A percentile compares a stretch with the other conserved stretches of the same genome.
These are phyloP conservation scores for Odontomyia ornata DNA, from an alignment of 2,888 invertebrate species.

Conservation along the genomic window DNA sequence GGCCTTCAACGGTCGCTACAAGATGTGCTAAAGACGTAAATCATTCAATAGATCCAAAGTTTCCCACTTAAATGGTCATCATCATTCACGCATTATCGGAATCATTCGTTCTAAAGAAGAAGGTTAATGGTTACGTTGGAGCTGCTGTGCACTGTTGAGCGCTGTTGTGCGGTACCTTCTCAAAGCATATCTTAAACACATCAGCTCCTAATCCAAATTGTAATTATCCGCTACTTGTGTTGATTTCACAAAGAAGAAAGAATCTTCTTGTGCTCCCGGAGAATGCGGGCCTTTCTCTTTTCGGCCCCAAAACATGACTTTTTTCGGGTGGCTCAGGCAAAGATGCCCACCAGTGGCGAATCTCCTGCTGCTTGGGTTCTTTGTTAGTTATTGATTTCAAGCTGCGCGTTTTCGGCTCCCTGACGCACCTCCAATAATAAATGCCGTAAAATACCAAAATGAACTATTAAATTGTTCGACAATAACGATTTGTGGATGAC, in stretches of 20 bases:
- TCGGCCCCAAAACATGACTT: conserved; percentile 48
- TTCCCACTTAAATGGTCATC: conserved; percentile 47
- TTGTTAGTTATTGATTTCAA: conserved; percentile 49
- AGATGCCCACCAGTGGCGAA: conserved; percentile 37
- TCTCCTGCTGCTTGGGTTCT: conserved; percentile 44
- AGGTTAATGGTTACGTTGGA: conserved; percentile 38
- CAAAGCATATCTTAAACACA: conserved; percentile 42
- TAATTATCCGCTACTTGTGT: conserved; percentile 55
- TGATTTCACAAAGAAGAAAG: conserved; percentile 50
- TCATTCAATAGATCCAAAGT: not conserved
- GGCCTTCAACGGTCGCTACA: not conserved
- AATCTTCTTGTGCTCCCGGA: conserved; percentile 26
- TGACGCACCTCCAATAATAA: conserved; percentile 41
- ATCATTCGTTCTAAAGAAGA: conserved; percentile 40
- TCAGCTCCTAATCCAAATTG: conserved; percentile 49
- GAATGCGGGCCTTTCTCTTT: conserved; percentile 43
- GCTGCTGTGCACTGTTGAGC: conserved; percentile 33
- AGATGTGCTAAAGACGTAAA: not conserved
- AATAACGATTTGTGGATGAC: conserved; percentile 54
- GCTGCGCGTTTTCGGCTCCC: conserved; percentile 43
- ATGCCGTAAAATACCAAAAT: conserved; percentile 40
- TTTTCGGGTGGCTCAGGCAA: conserved; percentile 18
- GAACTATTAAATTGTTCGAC: conserved; percentile 49
- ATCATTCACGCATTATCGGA: conserved; percentile 49
- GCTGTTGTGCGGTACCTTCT: conserved; percentile 38